These are phyloP conservation scores for Noctua janthina DNA, from an alignment of 2,888 invertebrate genomes.

Conservation along the genomic window DNA sequence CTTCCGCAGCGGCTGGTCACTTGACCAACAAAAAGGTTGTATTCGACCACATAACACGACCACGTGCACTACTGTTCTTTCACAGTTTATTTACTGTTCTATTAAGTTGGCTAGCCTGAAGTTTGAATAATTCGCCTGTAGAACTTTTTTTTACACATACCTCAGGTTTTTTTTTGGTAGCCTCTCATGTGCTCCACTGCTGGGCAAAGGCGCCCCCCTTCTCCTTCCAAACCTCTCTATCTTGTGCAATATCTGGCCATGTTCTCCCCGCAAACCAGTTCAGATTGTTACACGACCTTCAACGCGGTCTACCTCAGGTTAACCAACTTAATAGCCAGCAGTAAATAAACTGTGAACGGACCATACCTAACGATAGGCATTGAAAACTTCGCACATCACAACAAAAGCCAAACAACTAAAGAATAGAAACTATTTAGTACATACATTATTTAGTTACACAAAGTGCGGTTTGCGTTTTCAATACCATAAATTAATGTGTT, in stretches of 20 bases:
- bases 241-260: not conserved
- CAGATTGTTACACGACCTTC: too few relatives aligned
- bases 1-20: constrained; percentile 17
- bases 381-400: constrained; percentile 1
- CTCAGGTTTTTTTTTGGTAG: not conserved
- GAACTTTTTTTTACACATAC: too few relatives aligned
- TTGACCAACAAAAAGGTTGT: constrained; percentile 22
- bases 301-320: not conserved
- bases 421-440: not conserved
- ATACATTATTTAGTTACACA: not conserved
- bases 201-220: not conserved
- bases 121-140: too few relatives aligned
- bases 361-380: not conserved
- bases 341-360: not conserved
- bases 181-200: not conserved
- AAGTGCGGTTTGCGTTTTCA: not conserved
- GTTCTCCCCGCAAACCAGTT: not conserved
- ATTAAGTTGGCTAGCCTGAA: not conserved
- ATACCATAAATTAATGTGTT: not conserved
- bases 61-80: not conserved
- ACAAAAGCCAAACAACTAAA: not conserved
- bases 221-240: not conserved
- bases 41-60: constrained; percentile 15
- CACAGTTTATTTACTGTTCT: not conserved
- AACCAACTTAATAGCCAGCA: not conserved